A percentile compares a stretch with the other conserved stretches of the same genome.
Evolutionary conservation across 2,113 vertebrate genomes (phyloP).

Genomic region (Galeopterus variegatus): DNA sequence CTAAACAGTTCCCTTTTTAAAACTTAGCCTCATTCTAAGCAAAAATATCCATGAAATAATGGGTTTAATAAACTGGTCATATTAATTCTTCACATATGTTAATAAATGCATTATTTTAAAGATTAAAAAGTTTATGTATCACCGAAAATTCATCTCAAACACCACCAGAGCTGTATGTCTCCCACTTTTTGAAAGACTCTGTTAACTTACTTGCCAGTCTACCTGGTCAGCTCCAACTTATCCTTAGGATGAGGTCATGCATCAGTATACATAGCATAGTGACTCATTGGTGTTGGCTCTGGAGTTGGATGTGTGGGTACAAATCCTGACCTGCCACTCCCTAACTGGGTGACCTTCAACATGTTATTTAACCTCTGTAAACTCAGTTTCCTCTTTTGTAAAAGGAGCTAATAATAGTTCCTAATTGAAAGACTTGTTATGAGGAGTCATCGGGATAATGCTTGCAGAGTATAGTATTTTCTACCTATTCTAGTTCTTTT

Average conservation of each 20-base stretch:
- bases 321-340: background rate
- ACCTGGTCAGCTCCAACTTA: background rate
- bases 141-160: background rate
- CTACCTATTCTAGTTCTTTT: background rate
- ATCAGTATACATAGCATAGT: background rate
- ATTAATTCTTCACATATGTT: background rate
- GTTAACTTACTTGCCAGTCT: background rate
- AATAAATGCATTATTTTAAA: background rate
- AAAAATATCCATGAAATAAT: slow-evolving; percentile 9
- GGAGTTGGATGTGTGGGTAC: background rate
- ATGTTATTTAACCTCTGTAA: background rate
- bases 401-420: background rate
- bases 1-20: background rate
- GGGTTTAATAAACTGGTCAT: background rate
- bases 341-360: background rate
- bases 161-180: background rate
- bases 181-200: background rate
- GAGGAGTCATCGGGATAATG: background rate
- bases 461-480: background rate
- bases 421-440: background rate
- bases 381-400: background rate
- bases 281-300: background rate
- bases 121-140: background rate
- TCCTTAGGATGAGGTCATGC: background rate
- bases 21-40: background rate